These are phyloP conservation scores for Teleopsis dalmanni DNA, from an alignment of 1,140 invertebrate species.

Conservation along the genomic window DNA sequence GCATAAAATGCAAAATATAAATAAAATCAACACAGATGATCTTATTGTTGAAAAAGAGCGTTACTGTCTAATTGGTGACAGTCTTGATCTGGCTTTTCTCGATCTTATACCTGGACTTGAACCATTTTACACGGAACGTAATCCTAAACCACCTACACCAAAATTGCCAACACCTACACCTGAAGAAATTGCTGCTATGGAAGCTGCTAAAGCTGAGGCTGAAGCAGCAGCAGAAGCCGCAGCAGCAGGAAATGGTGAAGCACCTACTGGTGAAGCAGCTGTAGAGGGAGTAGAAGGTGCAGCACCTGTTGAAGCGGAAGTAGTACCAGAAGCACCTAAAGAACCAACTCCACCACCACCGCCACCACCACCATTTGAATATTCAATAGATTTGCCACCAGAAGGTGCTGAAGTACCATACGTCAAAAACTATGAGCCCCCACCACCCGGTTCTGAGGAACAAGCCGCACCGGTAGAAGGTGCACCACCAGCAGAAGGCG, in stretches of 20 bases:
- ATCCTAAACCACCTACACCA: slow-evolving; percentile 41
- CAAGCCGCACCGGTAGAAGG: slow-evolving; percentile 37
- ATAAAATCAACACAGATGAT: slow-evolving; percentile 69
- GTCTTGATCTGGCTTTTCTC: slow-evolving; percentile 93
- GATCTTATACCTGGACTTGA: slow-evolving; percentile 73
- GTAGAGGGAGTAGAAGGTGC: slow-evolving; percentile 25
- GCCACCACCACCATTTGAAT: slow-evolving; percentile 46
- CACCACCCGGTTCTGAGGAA: slow-evolving; percentile 44
- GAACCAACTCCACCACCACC: slow-evolving; percentile 43
- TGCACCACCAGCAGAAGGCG: slow-evolving; percentile 30
- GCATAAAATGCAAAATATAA: slow-evolving; percentile 6
- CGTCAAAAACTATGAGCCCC: slow-evolving; percentile 42
- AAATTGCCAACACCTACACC: slow-evolving; percentile 38
- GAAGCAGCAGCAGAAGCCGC: slow-evolving; percentile 31
- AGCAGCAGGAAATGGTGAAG: slow-evolving; percentile 26
- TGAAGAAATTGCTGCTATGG: slow-evolving; percentile 35
- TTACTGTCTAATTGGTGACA: slow-evolving; percentile 95
- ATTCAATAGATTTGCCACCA: slow-evolving; percentile 41
- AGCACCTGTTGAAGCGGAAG: slow-evolving; percentile 39
- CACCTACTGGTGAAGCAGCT: slow-evolving; percentile 19
- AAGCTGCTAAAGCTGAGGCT: slow-evolving; percentile 27
- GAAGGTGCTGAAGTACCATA: slow-evolving; percentile 45
- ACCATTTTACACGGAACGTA: slow-evolving; percentile 43
- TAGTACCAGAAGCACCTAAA: slow-evolving; percentile 29
- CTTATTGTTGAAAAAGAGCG: slow-evolving; percentile 95